Conservation (phyloP, 2,888 invertebrate genomes). For the Mimas tiliae region DNA sequence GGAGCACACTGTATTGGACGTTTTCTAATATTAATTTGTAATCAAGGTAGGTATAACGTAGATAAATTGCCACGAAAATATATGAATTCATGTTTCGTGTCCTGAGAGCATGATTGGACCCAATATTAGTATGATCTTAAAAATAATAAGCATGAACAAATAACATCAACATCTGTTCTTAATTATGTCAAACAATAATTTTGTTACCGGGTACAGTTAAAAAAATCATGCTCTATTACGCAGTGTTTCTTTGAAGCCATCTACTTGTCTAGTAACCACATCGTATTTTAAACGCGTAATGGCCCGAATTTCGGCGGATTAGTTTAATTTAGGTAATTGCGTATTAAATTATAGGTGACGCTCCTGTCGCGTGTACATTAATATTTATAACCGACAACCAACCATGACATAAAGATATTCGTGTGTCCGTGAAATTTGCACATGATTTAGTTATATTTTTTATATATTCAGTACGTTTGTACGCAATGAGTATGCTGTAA, state of each 20-base stretch:
- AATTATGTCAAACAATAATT: neutral
- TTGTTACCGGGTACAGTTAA: neutral
- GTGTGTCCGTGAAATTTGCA: neutral
- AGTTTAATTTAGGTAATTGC: constrained; percentile 62
- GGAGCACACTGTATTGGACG: too few species aligned
- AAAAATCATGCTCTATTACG: neutral
- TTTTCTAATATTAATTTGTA: too few species aligned
- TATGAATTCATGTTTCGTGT: too few species aligned
- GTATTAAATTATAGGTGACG: constrained; percentile 48
- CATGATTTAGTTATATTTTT: neutral
- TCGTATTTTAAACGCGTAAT: constrained; percentile 2
- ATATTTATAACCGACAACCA: constrained; percentile 31
- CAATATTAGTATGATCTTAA: neutral
- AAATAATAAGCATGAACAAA: neutral
- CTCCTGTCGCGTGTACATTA: constrained; percentile 61
- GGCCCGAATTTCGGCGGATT: constrained; percentile 35
- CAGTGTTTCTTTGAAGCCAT: neutral
- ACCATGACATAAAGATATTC: constrained; percentile 15
- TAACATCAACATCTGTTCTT: neutral
- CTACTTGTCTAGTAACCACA: neutral
- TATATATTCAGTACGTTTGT: neutral
- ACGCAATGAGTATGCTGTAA: too few species aligned
- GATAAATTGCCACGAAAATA: too few species aligned
- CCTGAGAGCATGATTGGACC: too few species aligned
- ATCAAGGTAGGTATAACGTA: too few species aligned